Evolutionary conservation across 2,797 vertebrate species (phyloP).

Genomic region (Crossoptilon crossoptilon): DNA sequence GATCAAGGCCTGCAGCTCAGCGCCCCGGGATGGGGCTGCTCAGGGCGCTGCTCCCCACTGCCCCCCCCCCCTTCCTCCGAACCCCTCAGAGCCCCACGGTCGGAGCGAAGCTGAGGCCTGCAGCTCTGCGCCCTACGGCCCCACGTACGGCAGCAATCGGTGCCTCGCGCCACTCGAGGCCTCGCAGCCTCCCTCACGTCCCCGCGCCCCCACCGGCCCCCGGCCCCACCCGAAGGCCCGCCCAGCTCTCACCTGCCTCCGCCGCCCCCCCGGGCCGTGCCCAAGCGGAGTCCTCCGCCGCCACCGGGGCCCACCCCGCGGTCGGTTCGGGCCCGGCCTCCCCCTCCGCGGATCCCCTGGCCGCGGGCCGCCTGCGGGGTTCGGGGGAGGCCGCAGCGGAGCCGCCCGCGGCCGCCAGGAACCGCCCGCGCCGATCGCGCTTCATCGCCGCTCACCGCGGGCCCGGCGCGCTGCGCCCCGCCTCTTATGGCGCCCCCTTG

Average conservation of each 20-base stretch:
- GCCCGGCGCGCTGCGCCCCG: slow-evolving; percentile 60
- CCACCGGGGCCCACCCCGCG: neutral
- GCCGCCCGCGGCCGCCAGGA: slow-evolving; percentile 59
- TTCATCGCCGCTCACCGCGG: slow-evolving; percentile 77
- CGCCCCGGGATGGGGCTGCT: too few species aligned
- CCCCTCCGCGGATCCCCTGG: neutral
- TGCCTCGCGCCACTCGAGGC: too few species aligned
- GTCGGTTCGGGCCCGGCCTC: neutral
- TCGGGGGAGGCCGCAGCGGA: neutral
- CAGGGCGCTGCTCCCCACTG: too few species aligned
- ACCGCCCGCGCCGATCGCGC: slow-evolving; percentile 79
- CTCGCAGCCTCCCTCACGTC: too few species aligned
- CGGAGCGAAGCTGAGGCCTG: too few species aligned
- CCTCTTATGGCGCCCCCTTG: neutral
- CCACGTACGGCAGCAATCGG: too few species aligned
- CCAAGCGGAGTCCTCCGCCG: slow-evolving; percentile 43
- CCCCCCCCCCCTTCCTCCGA: too few species aligned
- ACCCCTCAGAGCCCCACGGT: too few species aligned
- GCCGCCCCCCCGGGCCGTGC: slow-evolving; percentile 55
- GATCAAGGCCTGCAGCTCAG: too few species aligned
- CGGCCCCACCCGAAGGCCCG: neutral
- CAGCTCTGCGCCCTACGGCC: too few species aligned
- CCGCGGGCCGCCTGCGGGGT: neutral
- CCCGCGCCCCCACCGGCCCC: too few species aligned
- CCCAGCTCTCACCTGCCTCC: slow-evolving; percentile 72